Base-by-base conservation (phyloP, 2,888 invertebrate genomes). In the Corythucha ciliata region DNA sequence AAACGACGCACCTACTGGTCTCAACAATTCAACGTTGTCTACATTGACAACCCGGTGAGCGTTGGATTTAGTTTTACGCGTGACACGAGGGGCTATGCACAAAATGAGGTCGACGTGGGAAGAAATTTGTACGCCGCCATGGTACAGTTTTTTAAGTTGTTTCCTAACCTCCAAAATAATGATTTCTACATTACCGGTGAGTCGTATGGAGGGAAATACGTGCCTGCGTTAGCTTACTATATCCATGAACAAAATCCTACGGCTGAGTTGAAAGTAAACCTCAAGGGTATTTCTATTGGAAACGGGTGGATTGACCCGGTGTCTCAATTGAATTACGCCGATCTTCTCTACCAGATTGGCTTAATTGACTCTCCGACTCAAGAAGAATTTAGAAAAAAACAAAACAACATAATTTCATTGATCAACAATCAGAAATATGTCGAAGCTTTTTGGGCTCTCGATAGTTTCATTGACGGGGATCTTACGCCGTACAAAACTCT, bases 1-100 rank as follows among this genome's bases (percentile, higher is more conserved):
- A 69, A 77, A 56, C 75, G 89, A 32, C 76, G 83, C 61, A 82
- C 81, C 60, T 78, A 83, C 8, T 94, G 93, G 93, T 81, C 79
- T 49, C 68, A 75, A 29, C 78, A 77, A 12, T 86, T 87, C 66
- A 80, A 83, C 59, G 68, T 93, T 34, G 75, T 93, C 48, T 94
- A 86, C 66, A 83, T 94, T 52, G 93, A 94, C 66, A 92, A 89
- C 67, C 93, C 93, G 0, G 92, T 88, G 1, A 89, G 90, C 2
- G 84, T 89, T 2, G 93, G 93, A 0, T 94, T 83, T 65, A 92
- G 92, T 69, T 92, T 89, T 63, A 90, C 92, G 0, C n/a, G 26
- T 12, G 68, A 76, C 48, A 78, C 80, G 14, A 74, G 68, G 48
- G 91, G 92, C 0, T 92, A 83, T 68, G 83, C 84, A 10, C 76